A percentile compares a stretch with the other conserved stretches of the same genome.
These are phyloP conservation scores for Phallusia fumigata DNA, from an alignment of 23 tunicate genomes.

Conservation along the genomic window DNA sequence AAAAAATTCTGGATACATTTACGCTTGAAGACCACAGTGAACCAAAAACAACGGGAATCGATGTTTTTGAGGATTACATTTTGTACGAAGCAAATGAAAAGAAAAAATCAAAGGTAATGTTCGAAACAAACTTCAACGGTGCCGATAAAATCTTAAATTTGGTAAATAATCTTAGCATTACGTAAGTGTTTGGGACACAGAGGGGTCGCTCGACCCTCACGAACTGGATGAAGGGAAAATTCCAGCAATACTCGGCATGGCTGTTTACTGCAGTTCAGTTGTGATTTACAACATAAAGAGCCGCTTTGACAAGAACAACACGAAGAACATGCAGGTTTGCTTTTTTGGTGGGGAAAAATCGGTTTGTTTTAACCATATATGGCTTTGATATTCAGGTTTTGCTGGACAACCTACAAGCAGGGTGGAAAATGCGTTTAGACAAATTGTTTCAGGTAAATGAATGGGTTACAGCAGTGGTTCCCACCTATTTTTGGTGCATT, in stretches of 20 bases:
- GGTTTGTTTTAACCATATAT: neutral
- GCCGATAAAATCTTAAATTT: too few species aligned
- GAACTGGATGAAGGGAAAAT: neutral
- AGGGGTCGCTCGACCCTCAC: neutral
- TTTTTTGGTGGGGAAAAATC: neutral
- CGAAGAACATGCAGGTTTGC: neutral
- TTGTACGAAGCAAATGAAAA: neutral
- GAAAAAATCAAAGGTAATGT: neutral
- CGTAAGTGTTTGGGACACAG: conserved; percentile 1
- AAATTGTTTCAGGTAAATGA: neutral
- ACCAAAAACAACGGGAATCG: neutral
- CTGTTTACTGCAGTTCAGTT: neutral
- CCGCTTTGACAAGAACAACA: neutral
- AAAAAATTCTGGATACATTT: neutral
- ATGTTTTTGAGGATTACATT: neutral
- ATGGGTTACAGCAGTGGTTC: too few species aligned
- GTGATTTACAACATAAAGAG: neutral
- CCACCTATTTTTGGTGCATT: too few species aligned
- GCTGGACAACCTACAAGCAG: neutral
- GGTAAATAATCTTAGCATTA: neutral
- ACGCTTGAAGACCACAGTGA: neutral
- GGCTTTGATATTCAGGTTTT: neutral
- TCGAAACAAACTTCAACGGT: neutral
- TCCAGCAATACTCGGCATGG: neutral
- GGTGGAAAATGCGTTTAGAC: neutral